Evolutionary conservation across 35 echinoderm and acorn worm species (phyloP), one percentile per base, ranked within the genome.

Genomic region (Ophiothrix spiculata): DNA sequence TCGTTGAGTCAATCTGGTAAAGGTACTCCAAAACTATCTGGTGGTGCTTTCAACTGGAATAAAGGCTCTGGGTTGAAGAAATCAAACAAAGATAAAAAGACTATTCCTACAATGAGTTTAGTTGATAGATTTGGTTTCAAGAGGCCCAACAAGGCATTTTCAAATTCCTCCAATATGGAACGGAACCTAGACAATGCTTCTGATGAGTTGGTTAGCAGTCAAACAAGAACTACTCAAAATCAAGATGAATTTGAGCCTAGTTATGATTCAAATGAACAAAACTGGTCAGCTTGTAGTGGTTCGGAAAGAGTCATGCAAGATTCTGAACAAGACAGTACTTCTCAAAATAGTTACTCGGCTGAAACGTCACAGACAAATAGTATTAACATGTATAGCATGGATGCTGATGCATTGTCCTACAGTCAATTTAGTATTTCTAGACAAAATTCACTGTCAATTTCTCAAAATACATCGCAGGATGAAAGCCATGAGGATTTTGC

Each of bases 321-420:
- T n/a, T n/a, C n/a, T n/a, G n/a, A n/a, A n/a, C 81, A 84, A 28
- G 81, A 60, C 12, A 28, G 38, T 38, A 13, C 19, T 32, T 84
- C 54, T 1, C 54, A 84, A 37, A 23, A 35, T 19, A 84, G 56
- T 34, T 34, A 39, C 23, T 39, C 35, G 1, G 54, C 69, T 16
- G 36, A 33, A 23, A 64, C 38, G 78, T 80, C 78, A 4, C 78
- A 80, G 34, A 8, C 37, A 23, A 74, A 31, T 25, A n/a, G n/a
- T n/a, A n/a, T n/a, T n/a, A 42, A 84, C 36, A 23, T 84, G 56
- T 84, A 64, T 37, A 84, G 81, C 54, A 64, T 84, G 34, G 81
- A 84, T 64, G 63, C 81, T 0, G 81, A 84, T 0, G 54, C 81
- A 19, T 33, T 84, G 8, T 64, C 31, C 37, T 37, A 64, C 28